A percentile compares a stretch with the other conserved stretches of the same genome.
Evolutionary conservation across 2,888 invertebrate genomes (phyloP).

Genomic region (Acleris literana): DNA sequence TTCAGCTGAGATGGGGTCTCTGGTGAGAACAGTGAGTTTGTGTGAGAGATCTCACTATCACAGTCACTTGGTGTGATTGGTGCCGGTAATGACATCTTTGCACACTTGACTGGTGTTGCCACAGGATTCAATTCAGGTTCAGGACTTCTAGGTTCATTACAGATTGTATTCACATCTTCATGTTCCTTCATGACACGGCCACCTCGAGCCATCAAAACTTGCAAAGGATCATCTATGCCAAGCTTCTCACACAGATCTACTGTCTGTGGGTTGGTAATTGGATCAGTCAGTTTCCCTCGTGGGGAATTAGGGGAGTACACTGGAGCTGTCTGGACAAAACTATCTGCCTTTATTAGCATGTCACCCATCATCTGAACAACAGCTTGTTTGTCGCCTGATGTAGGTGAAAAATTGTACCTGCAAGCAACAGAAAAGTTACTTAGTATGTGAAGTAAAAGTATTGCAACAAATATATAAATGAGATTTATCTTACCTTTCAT

Average conservation of each 20-base stretch:
- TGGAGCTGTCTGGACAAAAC: conserved; percentile 90
- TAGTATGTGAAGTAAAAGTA: not conserved
- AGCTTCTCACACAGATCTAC: conserved; percentile 86
- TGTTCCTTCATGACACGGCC: conserved; percentile 70
- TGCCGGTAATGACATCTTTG: conserved; percentile 67
- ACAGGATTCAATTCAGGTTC: conserved; percentile 36
- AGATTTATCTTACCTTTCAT: conserved; percentile 81
- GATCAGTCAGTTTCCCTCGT: conserved; percentile 70
- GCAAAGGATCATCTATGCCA: conserved; percentile 92
- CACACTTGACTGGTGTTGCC: conserved; percentile 59
- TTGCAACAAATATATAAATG: not conserved
- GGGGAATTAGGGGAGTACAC: conserved; percentile 77
- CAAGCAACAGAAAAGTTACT: conserved; percentile 45
- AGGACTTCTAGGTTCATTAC: conserved; percentile 30
- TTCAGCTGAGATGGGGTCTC: conserved; percentile 52
- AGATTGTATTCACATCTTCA: conserved; percentile 35
- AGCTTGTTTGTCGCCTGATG: conserved; percentile 87
- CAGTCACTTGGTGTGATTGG: conserved; percentile 65
- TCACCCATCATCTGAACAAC: conserved; percentile 86
- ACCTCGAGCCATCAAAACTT: conserved; percentile 81
- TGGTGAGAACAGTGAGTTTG: conserved; percentile 44
- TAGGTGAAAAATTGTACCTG: conserved; percentile 89
- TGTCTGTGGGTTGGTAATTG: conserved; percentile 88
- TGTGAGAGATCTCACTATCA: conserved; percentile 48
- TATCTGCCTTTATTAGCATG: conserved; percentile 87